Evolutionary conservation across 2,888 invertebrate species (phyloP).

Genomic region (Salpingus planirostris): DNA sequence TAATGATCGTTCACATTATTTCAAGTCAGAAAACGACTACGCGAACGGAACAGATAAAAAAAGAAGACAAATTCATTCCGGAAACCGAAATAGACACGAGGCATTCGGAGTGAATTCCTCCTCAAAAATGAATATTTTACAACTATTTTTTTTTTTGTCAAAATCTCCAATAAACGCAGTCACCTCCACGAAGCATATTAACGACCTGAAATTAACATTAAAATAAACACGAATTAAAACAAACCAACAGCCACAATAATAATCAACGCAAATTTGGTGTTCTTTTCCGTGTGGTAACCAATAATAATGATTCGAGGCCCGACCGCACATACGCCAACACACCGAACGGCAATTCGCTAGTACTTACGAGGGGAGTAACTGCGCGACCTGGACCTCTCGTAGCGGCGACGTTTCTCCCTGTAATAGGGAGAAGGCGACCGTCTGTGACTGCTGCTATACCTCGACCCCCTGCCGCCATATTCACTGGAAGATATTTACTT

Average conservation of each 20-base stretch:
- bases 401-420: conserved; percentile 26
- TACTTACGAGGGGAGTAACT: conserved; percentile 36
- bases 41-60: conserved; percentile 6
- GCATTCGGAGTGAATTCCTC: conserved; percentile 4
- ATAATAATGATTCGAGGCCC: too few species aligned
- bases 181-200: conserved; percentile 28
- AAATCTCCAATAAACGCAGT: conserved; percentile 21
- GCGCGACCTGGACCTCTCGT: conserved; percentile 30
- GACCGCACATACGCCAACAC: too few species aligned
- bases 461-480: conserved; percentile 18
- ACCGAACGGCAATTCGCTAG: too few species aligned
- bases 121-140: conserved; percentile 2
- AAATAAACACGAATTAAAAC: conserved; percentile 30
- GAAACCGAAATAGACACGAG: too few species aligned
- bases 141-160: conserved; percentile 16
- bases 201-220: conserved; percentile 35
- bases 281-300: too few species aligned
- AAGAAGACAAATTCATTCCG: conserved; percentile 6
- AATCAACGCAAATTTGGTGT: too few species aligned
- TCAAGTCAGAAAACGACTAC: too few species aligned
- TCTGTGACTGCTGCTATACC: conserved; percentile 24
- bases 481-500: too few species aligned
- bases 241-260: conserved; percentile 10
- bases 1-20: too few species aligned
- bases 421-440: conserved; percentile 32